A percentile compares a stretch with the other conserved stretches of the same genome.
Conservation (phyloP, 2,113 vertebrate species). For the Pelusios castaneus region DNA sequence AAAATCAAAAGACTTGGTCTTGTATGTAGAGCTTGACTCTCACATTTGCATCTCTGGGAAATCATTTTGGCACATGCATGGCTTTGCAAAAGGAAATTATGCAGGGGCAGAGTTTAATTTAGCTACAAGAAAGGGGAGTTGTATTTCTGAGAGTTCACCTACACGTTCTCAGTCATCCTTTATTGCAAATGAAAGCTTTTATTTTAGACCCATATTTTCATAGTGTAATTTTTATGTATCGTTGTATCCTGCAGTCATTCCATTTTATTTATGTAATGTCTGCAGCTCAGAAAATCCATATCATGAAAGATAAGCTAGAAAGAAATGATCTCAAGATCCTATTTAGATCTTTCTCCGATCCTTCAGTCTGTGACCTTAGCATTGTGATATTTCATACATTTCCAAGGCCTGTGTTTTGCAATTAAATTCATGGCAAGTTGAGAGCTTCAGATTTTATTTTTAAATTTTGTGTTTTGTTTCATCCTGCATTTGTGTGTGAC, state of each 20-base stretch:
- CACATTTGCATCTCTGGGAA: not conserved
- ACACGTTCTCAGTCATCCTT: slow-evolving; percentile 6
- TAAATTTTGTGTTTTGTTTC: not conserved
- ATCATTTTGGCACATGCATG: not conserved
- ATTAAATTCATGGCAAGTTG: not conserved
- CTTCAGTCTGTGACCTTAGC: not conserved
- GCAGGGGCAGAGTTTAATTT: slow-evolving; percentile 1
- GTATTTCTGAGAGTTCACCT: slow-evolving; percentile 39
- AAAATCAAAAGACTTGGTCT: not conserved
- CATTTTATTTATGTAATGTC: not conserved
- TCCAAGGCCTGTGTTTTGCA: not conserved
- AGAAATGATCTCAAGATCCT: not conserved
- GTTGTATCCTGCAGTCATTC: slow-evolving; percentile 12
- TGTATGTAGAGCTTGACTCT: not conserved
- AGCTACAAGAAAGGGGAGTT: slow-evolving; percentile 22
- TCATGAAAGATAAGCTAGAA: slow-evolving; percentile 8
- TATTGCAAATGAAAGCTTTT: slow-evolving; percentile 20
- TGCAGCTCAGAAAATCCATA: not conserved
- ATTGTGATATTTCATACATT: not conserved
- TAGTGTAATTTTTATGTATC: slow-evolving; percentile 4
- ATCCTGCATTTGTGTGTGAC: not conserved
- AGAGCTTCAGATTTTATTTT: not conserved
- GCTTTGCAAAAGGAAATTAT: slow-evolving; percentile 18
- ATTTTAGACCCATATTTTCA: slow-evolving; percentile 5
- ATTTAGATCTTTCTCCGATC: not conserved